phyloP scores from a whole-genome alignment of 2,797 vertebrate species.

The Falco rusticolus region DNA sequence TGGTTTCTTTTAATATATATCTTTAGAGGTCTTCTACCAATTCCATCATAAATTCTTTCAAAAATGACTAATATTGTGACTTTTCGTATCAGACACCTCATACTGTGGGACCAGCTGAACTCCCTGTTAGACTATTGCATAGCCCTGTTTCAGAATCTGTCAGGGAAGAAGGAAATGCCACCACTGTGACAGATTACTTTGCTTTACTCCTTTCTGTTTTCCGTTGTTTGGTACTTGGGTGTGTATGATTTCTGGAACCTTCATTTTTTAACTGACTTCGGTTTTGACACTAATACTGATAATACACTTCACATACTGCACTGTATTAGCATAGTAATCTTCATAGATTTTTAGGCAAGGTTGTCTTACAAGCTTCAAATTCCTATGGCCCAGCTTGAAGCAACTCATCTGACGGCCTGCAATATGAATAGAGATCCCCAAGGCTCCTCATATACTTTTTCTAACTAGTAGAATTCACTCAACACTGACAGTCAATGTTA shows the following conservation, averaged over 20 bases:
- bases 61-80: neutral
- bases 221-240: neutral
- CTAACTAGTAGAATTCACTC: neutral
- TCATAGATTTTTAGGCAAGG: neutral
- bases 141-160: neutral
- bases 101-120: neutral
- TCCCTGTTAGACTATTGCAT: neutral
- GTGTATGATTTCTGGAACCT: neutral
- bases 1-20: neutral
- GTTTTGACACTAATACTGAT: neutral
- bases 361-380: neutral
- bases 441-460: neutral
- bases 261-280: neutral
- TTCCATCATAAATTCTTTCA: neutral
- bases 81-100: neutral
- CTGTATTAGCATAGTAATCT: neutral
- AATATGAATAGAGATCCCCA: neutral
- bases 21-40: rapidly evolving
- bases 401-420: neutral
- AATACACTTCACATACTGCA: neutral
- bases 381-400: neutral
- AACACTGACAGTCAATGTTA: neutral
- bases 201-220: neutral
- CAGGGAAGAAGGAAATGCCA: neutral
- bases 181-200: neutral